Evolutionary conservation across 2,113 vertebrate species (phyloP).

Genomic region (Atrichornis clamosus): DNA sequence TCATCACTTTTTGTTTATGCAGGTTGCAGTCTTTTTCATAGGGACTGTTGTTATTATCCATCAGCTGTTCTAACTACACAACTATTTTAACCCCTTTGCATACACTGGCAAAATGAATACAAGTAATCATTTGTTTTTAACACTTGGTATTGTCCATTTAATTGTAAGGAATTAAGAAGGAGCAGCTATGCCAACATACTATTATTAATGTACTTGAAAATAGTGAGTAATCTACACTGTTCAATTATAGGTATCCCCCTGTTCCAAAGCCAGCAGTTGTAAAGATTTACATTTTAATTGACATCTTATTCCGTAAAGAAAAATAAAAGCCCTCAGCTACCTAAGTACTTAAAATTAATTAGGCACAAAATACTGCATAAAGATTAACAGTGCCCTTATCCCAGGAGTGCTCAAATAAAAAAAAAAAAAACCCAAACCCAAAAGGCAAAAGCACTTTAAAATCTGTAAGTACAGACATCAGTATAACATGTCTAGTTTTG

Average conservation of each 20-base stretch:
- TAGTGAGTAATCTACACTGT: background rate
- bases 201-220: constrained; percentile 1
- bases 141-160: background rate
- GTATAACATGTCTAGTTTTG: background rate
- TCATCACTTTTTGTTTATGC: background rate
- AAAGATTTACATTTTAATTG: constrained; percentile 46
- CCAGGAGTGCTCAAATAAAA: background rate
- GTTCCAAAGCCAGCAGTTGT: background rate
- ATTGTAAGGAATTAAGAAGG: background rate
- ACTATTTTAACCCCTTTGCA: background rate
- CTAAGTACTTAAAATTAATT: constrained; percentile 13
- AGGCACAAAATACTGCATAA: background rate
- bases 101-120: background rate
- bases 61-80: background rate
- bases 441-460: background rate
- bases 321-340: constrained; percentile 34
- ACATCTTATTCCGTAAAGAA: background rate
- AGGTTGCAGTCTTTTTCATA: background rate
- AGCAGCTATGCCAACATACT: background rate
- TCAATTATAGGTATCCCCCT: background rate
- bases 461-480: background rate
- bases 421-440: background rate
- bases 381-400: background rate
- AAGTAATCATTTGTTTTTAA: background rate
- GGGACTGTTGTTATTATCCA: background rate